Conservation (phyloP, 2,113 vertebrate species). For the Engystomops pustulosus region DNA sequence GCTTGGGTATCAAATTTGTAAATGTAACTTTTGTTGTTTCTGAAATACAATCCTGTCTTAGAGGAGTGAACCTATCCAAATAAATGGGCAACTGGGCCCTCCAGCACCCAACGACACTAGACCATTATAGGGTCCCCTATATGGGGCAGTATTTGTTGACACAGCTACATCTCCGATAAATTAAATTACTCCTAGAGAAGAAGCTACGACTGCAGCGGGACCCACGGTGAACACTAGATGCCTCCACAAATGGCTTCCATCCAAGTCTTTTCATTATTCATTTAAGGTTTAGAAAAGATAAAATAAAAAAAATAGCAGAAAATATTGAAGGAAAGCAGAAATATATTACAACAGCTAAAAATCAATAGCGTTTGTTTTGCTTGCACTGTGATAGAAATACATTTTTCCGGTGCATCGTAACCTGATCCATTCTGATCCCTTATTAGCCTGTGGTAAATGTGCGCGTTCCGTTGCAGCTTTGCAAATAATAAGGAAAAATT, state of each 20-base stretch:
- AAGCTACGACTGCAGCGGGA: background rate
- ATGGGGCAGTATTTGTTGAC: no score
- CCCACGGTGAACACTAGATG: background rate
- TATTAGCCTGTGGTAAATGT: slow-evolving; percentile 24
- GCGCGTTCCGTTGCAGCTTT: slow-evolving; percentile 20
- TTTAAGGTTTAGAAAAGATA: background rate
- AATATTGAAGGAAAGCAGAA: background rate
- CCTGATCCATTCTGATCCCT: slow-evolving; percentile 42
- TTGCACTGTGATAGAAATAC: slow-evolving; percentile 45
- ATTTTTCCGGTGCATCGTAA: slow-evolving; percentile 22
- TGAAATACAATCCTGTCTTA: no score
- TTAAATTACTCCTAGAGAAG: background rate
- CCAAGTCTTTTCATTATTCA: slow-evolving; percentile 12
- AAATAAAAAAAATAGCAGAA: background rate
- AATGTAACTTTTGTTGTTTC: no score
- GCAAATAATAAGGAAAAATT: slow-evolving; percentile 38
- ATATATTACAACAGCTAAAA: slow-evolving; percentile 42
- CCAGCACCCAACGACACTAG: no score
- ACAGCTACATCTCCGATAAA: background rate
- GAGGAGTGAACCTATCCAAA: no score
- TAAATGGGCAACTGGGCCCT: no score
- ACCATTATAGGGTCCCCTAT: no score
- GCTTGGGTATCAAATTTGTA: no score
- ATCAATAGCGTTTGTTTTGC: slow-evolving; percentile 50
- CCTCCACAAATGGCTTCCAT: background rate